Evolutionary conservation across 2,888 invertebrate species (phyloP).

Genomic region (Papilio gigon): DNA sequence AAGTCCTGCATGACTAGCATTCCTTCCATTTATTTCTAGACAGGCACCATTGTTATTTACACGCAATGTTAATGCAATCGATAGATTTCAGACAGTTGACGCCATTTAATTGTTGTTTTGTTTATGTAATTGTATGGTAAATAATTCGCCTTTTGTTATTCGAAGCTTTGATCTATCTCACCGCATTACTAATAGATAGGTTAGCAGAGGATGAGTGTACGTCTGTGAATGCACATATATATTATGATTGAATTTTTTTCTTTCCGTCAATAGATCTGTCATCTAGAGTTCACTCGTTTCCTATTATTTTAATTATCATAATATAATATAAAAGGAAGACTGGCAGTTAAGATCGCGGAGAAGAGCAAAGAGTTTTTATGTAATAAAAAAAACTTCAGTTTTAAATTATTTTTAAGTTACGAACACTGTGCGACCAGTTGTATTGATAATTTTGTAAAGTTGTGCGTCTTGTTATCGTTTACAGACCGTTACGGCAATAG

Average conservation of each 20-base stretch:
- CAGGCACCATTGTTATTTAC: neutral
- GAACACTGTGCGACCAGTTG: too few species aligned
- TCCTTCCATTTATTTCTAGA: slow-evolving; percentile 4
- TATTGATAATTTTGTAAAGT: slow-evolving; percentile 46
- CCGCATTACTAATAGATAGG: slow-evolving; percentile 4
- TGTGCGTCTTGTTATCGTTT: slow-evolving; percentile 43
- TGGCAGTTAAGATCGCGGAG: too few species aligned
- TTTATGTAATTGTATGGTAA: slow-evolving; percentile 8
- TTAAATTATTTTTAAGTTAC: too few species aligned
- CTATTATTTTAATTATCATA: too few species aligned
- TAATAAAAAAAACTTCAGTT: too few species aligned
- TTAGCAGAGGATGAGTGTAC: neutral
- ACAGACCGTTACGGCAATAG: slow-evolving; percentile 45
- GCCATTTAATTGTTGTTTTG: slow-evolving; percentile 17
- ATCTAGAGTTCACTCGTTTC: neutral
- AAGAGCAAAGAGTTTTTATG: too few species aligned
- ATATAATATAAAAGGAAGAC: too few species aligned
- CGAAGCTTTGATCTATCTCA: neutral
- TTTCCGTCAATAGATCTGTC: neutral
- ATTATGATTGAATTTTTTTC: neutral
- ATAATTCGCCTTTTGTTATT: slow-evolving; percentile 14
- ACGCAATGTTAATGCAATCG: neutral
- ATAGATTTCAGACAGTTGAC: slow-evolving; percentile 15
- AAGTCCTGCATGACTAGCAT: slow-evolving; percentile 9
- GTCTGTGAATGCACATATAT: slow-evolving; percentile 4